phyloP scores from a whole-genome alignment of 2,113 vertebrate genomes.

The Halcyon senegalensis region DNA sequence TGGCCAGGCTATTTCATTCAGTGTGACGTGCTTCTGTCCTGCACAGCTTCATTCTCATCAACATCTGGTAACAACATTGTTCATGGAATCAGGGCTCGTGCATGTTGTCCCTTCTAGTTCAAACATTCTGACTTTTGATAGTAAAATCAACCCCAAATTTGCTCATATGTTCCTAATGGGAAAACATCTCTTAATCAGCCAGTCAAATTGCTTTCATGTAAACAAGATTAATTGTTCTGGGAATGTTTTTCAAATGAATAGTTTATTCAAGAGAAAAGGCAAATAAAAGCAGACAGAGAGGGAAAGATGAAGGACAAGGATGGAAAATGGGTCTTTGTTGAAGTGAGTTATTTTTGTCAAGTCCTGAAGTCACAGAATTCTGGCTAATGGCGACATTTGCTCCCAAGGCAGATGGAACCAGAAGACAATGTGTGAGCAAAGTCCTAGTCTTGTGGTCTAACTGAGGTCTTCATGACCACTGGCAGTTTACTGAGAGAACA shows the following conservation, averaged over 20 bases:
- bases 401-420: background rate
- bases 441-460: background rate
- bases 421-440: fast-evolving
- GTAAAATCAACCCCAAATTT: constrained; percentile 33
- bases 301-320: background rate
- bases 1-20: background rate
- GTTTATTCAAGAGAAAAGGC: background rate
- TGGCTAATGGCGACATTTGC: background rate
- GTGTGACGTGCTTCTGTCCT: background rate
- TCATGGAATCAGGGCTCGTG: constrained; percentile 7
- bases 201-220: background rate
- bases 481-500: background rate
- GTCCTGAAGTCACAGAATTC: background rate
- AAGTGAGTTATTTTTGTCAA: background rate
- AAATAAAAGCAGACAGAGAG: background rate
- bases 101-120: background rate
- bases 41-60: background rate
- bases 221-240: constrained; percentile 39
- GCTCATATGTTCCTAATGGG: background rate
- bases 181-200: constrained; percentile 37
- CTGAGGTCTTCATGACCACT: background rate
- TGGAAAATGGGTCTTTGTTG: background rate
- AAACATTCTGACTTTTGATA: constrained; percentile 21
- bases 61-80: constrained; percentile 53
- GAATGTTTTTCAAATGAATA: constrained; percentile 21